Percentiles rank a stretch among this genome's conserved stretches.
Conservation (phyloP, 2,888 invertebrate genomes). For the Opisthograptis luteolata region DNA sequence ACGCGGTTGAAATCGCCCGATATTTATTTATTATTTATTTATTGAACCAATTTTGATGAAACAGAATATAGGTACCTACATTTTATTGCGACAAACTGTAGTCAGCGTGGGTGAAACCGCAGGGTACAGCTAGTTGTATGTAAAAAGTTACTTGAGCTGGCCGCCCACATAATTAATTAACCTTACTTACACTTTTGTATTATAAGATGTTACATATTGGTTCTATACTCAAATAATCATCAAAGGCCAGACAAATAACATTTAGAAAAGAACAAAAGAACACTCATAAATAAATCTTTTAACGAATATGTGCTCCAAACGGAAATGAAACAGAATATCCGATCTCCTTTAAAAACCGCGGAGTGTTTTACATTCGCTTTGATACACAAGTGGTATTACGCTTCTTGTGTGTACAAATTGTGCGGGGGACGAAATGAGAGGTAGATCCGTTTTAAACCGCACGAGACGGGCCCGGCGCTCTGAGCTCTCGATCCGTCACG, state of each 20-base stretch:
- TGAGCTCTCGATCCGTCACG: constrained; percentile 79
- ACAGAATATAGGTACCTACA: too few relatives aligned
- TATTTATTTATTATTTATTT: too few relatives aligned
- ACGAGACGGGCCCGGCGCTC: constrained; percentile 57
- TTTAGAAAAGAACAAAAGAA: constrained; percentile 18
- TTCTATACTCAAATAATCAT: too few relatives aligned
- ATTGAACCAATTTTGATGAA: too few relatives aligned
- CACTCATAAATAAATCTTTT: constrained; percentile 18
- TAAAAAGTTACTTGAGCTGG: too few relatives aligned
- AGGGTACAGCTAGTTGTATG: too few relatives aligned
- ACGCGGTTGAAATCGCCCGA: too few relatives aligned
- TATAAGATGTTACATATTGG: too few relatives aligned
- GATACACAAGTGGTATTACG: constrained; percentile 53
- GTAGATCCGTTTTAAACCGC: constrained; percentile 78
- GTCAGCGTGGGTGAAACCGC: too few relatives aligned
- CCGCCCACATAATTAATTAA: too few relatives aligned
- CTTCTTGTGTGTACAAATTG: constrained; percentile 73
- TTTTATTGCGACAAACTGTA: too few relatives aligned
- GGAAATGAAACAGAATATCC: constrained; percentile 27
- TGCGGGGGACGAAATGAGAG: constrained; percentile 67
- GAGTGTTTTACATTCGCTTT: constrained; percentile 30
- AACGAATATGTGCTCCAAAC: constrained; percentile 16
- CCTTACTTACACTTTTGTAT: too few relatives aligned
- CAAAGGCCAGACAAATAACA: constrained; percentile 11
- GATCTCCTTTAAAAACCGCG: constrained; percentile 26